phyloP scores from a whole-genome alignment of 2,113 vertebrate species.

The Eupsittula cactorum region DNA sequence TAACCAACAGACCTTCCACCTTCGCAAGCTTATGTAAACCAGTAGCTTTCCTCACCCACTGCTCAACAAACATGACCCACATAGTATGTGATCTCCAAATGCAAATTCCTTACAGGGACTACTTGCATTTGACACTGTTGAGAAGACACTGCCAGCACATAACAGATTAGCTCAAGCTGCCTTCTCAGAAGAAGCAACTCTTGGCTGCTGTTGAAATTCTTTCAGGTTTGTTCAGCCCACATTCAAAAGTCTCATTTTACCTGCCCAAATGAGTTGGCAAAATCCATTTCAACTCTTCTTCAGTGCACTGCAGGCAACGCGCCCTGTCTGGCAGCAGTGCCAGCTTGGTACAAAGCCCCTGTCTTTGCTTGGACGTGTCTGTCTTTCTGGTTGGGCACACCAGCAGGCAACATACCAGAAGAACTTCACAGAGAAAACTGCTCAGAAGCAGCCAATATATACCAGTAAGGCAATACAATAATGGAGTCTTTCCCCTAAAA shows the following conservation, averaged over 20 bases:
- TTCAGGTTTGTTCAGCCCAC: neutral
- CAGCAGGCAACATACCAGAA: neutral
- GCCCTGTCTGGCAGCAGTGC: neutral
- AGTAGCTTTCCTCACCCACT: neutral
- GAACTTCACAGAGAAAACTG: neutral
- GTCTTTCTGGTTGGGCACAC: neutral
- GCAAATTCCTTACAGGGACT: neutral
- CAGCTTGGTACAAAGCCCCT: neutral
- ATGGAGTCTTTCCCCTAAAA: neutral
- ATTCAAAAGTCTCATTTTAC: neutral
- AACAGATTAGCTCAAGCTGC: neutral
- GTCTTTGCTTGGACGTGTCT: neutral
- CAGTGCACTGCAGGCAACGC: rapidly evolving
- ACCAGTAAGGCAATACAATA: neutral
- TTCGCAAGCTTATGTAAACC: neutral
- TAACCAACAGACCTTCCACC: neutral
- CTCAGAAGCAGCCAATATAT: neutral
- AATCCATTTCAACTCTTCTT: neutral
- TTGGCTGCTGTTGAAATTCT: neutral
- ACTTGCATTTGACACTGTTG: neutral
- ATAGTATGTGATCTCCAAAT: neutral
- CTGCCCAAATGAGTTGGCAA: neutral
- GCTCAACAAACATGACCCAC: neutral
- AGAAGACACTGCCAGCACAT: neutral
- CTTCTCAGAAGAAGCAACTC: neutral